These are phyloP conservation scores for Labrus mixtus DNA, from an alignment of 2,113 vertebrate species.

Conservation along the genomic window DNA sequence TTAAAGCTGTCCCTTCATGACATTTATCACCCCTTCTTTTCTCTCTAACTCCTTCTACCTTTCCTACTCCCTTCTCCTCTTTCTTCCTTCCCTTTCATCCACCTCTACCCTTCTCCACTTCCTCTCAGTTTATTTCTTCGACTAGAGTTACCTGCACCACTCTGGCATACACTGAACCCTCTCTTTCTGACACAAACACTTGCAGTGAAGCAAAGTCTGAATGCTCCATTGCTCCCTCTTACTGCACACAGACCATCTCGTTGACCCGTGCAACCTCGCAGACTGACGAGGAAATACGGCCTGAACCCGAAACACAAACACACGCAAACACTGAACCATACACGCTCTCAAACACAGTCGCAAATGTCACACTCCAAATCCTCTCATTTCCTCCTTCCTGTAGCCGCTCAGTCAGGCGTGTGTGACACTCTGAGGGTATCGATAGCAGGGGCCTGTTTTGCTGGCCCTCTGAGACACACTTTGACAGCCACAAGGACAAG, in stretches of 20 bases:
- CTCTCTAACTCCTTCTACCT: not conserved
- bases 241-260: constrained; percentile 35
- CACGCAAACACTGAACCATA: constrained; percentile 22
- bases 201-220: constrained; percentile 49
- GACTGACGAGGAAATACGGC: constrained; percentile 57
- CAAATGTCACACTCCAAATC: constrained; percentile 71
- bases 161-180: constrained; percentile 49
- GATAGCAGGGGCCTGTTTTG: constrained; percentile 52
- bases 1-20: too few relatives aligned
- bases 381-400: constrained; percentile 80
- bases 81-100: not conserved
- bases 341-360: constrained; percentile 53
- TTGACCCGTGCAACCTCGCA: constrained; percentile 62
- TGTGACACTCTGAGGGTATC: constrained; percentile 59
- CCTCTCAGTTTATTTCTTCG: constrained; percentile 42
- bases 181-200: constrained; percentile 47
- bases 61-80: not conserved
- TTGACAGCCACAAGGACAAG: not conserved
- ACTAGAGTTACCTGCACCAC: constrained; percentile 39
- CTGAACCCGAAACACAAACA: constrained; percentile 23
- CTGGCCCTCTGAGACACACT: constrained; percentile 15
- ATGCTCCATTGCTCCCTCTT: constrained; percentile 52
- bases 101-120: constrained; percentile 1
- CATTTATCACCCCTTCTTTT: not conserved
- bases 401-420: constrained; percentile 71